phyloP scores from a whole-genome alignment of 2,888 invertebrate genomes.

The Athalia cordata region DNA sequence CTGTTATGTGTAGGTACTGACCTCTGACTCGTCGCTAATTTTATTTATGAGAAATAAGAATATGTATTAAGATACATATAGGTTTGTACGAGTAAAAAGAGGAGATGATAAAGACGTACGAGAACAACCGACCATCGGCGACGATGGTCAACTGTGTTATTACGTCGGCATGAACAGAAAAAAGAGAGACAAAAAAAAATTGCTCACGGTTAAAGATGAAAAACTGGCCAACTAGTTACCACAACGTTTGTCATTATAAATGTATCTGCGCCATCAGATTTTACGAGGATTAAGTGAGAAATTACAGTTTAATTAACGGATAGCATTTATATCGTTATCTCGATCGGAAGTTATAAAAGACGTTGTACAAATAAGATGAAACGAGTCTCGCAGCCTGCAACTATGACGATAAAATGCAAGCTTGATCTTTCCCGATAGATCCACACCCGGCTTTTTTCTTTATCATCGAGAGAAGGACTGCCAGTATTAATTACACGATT shows the following conservation, averaged over 20 bases:
- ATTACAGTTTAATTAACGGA: slow-evolving; percentile 42
- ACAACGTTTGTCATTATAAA: slow-evolving; percentile 1
- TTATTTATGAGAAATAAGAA: slow-evolving; percentile 3
- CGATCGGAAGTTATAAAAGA: slow-evolving; percentile 41
- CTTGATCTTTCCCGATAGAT: background rate
- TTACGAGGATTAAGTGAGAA: slow-evolving; percentile 44
- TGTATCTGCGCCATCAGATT: slow-evolving; percentile 25
- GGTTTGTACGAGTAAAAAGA: background rate
- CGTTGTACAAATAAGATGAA: slow-evolving; percentile 1
- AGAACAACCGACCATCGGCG: too few relatives aligned
- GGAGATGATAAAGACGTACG: background rate
- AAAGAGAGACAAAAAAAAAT: background rate
- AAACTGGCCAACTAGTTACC: background rate
- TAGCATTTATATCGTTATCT: slow-evolving; percentile 33
- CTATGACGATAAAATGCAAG: slow-evolving; percentile 20
- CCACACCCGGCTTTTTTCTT: slow-evolving; percentile 10
- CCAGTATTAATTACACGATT: slow-evolving; percentile 28
- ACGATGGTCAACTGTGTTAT: too few relatives aligned
- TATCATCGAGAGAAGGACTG: slow-evolving; percentile 41
- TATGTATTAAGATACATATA: background rate
- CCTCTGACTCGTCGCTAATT: slow-evolving; percentile 27
- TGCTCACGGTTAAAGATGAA: background rate
- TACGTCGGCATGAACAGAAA: too few relatives aligned
- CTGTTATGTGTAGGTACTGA: background rate
- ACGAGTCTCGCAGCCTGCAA: slow-evolving; percentile 14